phyloP scores from a whole-genome alignment of 2,113 vertebrate genomes.

The Albula glossodonta region DNA sequence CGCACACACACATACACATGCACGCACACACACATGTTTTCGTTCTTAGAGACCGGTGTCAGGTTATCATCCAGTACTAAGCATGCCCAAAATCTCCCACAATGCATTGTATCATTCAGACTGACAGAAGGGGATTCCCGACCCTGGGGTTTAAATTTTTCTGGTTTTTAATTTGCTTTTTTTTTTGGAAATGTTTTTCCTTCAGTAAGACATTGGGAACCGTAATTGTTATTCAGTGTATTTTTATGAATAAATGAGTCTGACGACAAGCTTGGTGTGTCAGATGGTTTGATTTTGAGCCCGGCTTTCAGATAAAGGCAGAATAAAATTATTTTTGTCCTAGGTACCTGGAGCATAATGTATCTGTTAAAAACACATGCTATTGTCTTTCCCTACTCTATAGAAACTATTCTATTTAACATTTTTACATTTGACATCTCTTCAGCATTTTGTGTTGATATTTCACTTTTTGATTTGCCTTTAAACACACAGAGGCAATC shows the following conservation, averaged over 20 bases:
- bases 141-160: too few relatives aligned
- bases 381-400: too few relatives aligned
- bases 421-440: too few relatives aligned
- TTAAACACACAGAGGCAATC: neutral
- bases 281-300: neutral
- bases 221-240: neutral
- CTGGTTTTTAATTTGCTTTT: too few relatives aligned
- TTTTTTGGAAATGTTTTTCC: too few relatives aligned
- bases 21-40: neutral
- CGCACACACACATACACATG: neutral
- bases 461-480: too few relatives aligned
- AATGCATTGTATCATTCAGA: neutral
- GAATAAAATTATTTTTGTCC: too few relatives aligned
- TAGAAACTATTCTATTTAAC: too few relatives aligned
- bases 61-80: neutral
- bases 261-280: neutral
- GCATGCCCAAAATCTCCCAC: neutral
- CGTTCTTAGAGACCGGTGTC: neutral
- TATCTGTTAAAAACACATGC: too few relatives aligned
- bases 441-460: too few relatives aligned
- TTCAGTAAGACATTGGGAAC: neutral
- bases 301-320: too few relatives aligned
- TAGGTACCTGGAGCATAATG: too few relatives aligned
- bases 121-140: neutral
- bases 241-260: constrained; percentile 7